Evolutionary conservation across 1,140 invertebrate genomes (phyloP), one percentile per base, ranked within the genome.

Genomic region (Cydia fagiglandana): DNA sequence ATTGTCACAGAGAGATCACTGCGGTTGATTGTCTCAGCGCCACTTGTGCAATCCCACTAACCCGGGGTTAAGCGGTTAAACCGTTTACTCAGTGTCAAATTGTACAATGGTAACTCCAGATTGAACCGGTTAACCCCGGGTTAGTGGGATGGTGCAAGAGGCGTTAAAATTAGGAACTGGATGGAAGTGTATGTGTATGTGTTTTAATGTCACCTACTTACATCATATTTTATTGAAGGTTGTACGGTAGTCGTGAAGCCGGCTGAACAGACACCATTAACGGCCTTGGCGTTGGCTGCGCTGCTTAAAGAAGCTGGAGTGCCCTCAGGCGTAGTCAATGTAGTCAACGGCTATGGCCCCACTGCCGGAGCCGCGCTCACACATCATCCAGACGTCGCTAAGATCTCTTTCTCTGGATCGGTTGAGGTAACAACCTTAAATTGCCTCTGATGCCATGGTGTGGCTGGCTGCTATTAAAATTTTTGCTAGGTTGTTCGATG

Each of bases 181-280:
- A n/a, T n/a, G n/a, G n/a, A n/a, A n/a, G n/a, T n/a, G n/a, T n/a
- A n/a, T n/a, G n/a, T n/a, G n/a, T n/a, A n/a, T n/a, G n/a, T 13
- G 45, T 47, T 47, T 47, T 15, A 47, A 9, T 47, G 13, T 15
- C 12, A 12, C 45, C 2, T 24, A n/a, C n/a, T n/a, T n/a, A 24
- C 2, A 24, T 74, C n/a, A 17, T 30, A 56, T 10, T 28, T 2
- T 4, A 53, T 70, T 64, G 85, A 95, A 77, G 95, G 93, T 13
- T 95, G 96, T 38, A 83, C 83, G 7, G 79, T 81, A 15, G 81
- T 84, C 3, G 76, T 84, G 78, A 97, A 96, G 82, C 94, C 95
- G 7, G 96, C 96, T 2, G 96, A 97, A 85, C 96, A 96, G 84
- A 96, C 96, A 0, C 96, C 96, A 4, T 86, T 97, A 13, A 94